Percentiles rank a stretch among this genome's conserved stretches.
phyloP scores from a whole-genome alignment of 2,113 vertebrate genomes.

The Channa argus region DNA sequence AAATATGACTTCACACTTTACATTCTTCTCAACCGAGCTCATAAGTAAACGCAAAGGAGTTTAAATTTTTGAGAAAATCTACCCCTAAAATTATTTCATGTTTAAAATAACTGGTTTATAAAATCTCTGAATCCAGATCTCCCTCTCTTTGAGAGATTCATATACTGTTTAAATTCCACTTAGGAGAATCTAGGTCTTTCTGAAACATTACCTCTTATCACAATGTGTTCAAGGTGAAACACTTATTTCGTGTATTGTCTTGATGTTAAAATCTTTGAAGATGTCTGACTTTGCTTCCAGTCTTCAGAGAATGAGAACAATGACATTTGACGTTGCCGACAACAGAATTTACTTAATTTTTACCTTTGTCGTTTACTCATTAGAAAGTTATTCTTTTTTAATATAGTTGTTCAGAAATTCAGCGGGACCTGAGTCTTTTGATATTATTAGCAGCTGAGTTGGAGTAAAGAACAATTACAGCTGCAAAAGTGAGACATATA shows the following conservation, averaged over 20 bases:
- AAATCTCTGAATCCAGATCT: no score
- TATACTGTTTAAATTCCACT: no score
- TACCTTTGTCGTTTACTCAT: background rate
- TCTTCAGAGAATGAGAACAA: background rate
- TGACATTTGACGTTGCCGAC: background rate
- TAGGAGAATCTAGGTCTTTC: background rate
- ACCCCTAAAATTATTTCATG: no score
- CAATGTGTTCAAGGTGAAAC: no score
- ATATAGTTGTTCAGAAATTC: background rate
- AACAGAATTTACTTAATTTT: background rate
- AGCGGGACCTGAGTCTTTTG: no score
- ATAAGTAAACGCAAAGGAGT: no score
- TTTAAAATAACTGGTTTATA: no score
- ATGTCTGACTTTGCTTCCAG: background rate
- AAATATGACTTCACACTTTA: no score
- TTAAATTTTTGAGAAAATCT: no score
- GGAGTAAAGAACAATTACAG: background rate
- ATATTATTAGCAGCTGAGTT: no score
- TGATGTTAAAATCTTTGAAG: background rate
- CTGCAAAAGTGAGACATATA: slow-evolving; percentile 1
- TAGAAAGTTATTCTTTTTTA: background rate
- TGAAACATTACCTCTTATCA: background rate
- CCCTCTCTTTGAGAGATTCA: no score
- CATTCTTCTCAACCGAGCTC: no score
- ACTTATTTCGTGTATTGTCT: background rate